phyloP scores from a whole-genome alignment of 2,888 invertebrate genomes.

The Laspeyria flexula region DNA sequence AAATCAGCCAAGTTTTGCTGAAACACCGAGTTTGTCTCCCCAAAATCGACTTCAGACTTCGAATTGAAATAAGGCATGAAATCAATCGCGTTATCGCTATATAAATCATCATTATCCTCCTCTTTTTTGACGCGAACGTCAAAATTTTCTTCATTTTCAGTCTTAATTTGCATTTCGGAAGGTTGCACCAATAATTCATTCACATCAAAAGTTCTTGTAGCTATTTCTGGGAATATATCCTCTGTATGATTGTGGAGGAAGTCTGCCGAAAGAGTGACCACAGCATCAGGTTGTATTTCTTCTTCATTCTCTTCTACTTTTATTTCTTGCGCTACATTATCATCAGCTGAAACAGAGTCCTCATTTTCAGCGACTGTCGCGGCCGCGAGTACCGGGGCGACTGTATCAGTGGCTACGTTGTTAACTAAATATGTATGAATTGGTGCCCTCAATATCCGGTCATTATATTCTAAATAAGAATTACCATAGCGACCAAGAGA shows the following conservation, averaged over 20 bases:
- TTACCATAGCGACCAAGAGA: slow-evolving; percentile 86
- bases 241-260: slow-evolving; percentile 70
- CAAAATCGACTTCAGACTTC: slow-evolving; percentile 68
- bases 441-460: slow-evolving; percentile 73
- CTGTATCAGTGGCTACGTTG: slow-evolving; percentile 79
- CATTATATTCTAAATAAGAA: slow-evolving; percentile 68
- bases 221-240: slow-evolving; percentile 76
- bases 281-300: slow-evolving; percentile 58
- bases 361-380: slow-evolving; percentile 61
- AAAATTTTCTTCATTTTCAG: slow-evolving; percentile 58
- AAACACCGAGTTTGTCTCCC: slow-evolving; percentile 77
- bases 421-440: slow-evolving; percentile 83
- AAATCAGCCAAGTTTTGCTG: slow-evolving; percentile 87
- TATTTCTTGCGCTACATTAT: slow-evolving; percentile 79
- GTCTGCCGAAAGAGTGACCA: slow-evolving; percentile 74
- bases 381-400: slow-evolving; percentile 67
- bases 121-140: slow-evolving; percentile 71
- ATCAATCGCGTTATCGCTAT: slow-evolving; percentile 79
- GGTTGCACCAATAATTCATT: slow-evolving; percentile 74
- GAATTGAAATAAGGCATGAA: slow-evolving; percentile 75
- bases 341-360: slow-evolving; percentile 77
- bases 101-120: slow-evolving; percentile 64
- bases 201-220: slow-evolving; percentile 76
- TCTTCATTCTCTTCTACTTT: slow-evolving; percentile 77
- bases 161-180: slow-evolving; percentile 75